phyloP scores from a whole-genome alignment of 2,797 vertebrate species.

The Bryconaethiops microstoma region DNA sequence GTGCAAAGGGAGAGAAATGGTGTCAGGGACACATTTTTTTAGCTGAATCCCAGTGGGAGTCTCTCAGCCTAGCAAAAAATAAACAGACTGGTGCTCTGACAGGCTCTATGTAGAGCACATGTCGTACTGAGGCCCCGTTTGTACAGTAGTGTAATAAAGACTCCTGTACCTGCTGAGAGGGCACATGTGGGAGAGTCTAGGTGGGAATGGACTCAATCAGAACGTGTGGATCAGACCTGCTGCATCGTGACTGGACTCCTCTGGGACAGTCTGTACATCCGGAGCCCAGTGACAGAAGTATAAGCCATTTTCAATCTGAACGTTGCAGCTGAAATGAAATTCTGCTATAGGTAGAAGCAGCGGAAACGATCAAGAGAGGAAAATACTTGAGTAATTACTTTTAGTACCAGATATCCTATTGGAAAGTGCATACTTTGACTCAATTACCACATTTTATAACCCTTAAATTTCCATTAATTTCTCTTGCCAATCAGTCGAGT shows the following conservation, averaged over 20 bases:
- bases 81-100: slow-evolving; percentile 67
- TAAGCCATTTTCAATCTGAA: too few species aligned
- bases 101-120: slow-evolving; percentile 58
- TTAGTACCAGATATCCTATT: too few species aligned
- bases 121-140: slow-evolving; percentile 58
- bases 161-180: slow-evolving; percentile 12
- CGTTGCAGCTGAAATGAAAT: too few species aligned
- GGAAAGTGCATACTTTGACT: too few species aligned
- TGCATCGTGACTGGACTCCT: background rate
- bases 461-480: too few species aligned
- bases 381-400: too few species aligned
- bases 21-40: slow-evolving; percentile 76
- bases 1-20: slow-evolving; percentile 62
- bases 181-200: background rate
- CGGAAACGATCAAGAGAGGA: background rate
- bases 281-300: too few species aligned
- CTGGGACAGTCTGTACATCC: too few species aligned
- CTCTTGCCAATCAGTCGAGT: too few species aligned
- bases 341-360: too few species aligned
- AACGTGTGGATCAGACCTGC: background rate
- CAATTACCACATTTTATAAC: too few species aligned
- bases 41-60: slow-evolving; percentile 72
- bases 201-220: background rate
- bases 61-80: slow-evolving; percentile 73
- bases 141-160: slow-evolving; percentile 12